Evolutionary conservation across 2,888 invertebrate species (phyloP).

Genomic region (Metopia argyrocephala): DNA sequence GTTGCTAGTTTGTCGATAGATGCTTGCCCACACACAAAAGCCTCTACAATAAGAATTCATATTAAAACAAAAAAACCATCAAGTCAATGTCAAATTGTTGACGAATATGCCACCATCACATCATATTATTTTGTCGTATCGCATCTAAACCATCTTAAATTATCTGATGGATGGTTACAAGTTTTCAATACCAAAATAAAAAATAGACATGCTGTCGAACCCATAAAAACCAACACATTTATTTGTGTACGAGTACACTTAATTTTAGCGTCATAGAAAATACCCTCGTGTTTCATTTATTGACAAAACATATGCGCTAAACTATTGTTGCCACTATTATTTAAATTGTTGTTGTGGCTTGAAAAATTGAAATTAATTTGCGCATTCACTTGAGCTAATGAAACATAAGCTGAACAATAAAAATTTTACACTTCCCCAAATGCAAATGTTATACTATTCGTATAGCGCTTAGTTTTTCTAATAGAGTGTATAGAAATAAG

Average conservation of each 20-base stretch:
- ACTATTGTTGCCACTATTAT: neutral
- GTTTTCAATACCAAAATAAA: constrained; percentile 32
- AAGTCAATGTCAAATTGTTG: constrained; percentile 75
- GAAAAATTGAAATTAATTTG: constrained; percentile 15
- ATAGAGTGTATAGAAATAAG: neutral
- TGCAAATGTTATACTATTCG: neutral
- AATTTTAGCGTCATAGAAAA: neutral
- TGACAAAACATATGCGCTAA: neutral
- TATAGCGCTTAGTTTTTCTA: neutral
- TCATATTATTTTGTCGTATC: constrained; percentile 29
- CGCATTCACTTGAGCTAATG: constrained; percentile 29
- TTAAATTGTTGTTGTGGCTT: neutral
- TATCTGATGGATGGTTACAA: constrained; percentile 47
- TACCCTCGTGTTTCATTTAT: neutral
- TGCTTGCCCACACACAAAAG: constrained; percentile 71
- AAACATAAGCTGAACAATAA: too few species aligned
- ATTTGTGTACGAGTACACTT: constrained; percentile 1
- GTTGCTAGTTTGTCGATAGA: constrained; percentile 54
- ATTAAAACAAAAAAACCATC: constrained; percentile 67
- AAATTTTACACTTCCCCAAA: too few species aligned
- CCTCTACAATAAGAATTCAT: constrained; percentile 37
- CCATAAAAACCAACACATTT: constrained; percentile 48
- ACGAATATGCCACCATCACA: constrained; percentile 60
- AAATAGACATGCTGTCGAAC: constrained; percentile 57
- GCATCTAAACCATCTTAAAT: constrained; percentile 38